Percentiles rank a stretch among this genome's conserved stretches.
Evolutionary conservation across 1,140 invertebrate genomes (phyloP).

Genomic region (Apis laboriosa): DNA sequence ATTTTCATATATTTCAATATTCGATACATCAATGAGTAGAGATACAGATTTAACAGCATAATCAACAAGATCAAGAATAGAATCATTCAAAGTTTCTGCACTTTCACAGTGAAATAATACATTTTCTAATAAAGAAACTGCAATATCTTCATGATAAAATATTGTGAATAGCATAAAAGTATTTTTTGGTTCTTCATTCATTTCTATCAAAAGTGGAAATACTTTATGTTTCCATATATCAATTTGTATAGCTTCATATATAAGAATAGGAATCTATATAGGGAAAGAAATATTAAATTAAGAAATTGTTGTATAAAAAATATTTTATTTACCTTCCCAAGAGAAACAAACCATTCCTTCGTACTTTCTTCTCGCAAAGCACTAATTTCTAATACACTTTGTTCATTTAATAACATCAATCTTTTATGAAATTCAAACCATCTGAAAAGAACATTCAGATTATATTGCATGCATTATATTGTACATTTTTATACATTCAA

Average conservation of each 20-base stretch:
- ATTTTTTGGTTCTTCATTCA: constrained; percentile 83
- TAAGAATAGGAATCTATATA: constrained; percentile 84
- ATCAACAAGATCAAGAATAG: constrained; percentile 88
- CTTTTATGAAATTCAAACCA: constrained; percentile 90
- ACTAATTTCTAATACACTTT: constrained; percentile 87
- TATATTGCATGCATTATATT: neutral
- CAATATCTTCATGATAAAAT: constrained; percentile 87
- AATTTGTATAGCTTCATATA: constrained; percentile 89
- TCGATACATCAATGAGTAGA: constrained; percentile 80
- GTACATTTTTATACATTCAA: neutral
- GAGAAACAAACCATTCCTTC: constrained; percentile 86
- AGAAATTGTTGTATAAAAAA: constrained; percentile 10
- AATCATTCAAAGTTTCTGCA: constrained; percentile 86
- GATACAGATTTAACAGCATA: constrained; percentile 84
- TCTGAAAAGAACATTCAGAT: constrained; percentile 73
- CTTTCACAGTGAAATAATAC: constrained; percentile 88
- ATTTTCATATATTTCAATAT: constrained; percentile 67
- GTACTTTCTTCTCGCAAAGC: constrained; percentile 86
- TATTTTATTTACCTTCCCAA: constrained; percentile 82
- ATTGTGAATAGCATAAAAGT: constrained; percentile 88
- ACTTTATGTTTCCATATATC: constrained; percentile 89
- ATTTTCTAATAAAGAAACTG: constrained; percentile 87
- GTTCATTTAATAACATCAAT: constrained; percentile 89
- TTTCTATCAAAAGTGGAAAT: constrained; percentile 86
- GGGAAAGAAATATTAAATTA: constrained; percentile 36